phyloP scores from a whole-genome alignment of 2,888 invertebrate genomes.

The Trissoscelio sp. region DNA sequence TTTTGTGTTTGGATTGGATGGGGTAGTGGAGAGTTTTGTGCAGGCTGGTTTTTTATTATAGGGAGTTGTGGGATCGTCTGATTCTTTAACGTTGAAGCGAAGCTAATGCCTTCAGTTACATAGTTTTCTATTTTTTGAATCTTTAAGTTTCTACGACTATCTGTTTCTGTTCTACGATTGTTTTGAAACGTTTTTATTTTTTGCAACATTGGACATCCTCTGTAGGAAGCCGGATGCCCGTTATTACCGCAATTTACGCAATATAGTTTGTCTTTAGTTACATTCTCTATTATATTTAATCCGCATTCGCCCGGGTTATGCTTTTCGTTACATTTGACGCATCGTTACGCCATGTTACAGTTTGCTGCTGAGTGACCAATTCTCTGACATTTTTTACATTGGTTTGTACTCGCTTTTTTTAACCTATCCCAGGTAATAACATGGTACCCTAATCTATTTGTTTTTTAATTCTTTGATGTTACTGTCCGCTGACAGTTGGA shows the following conservation, averaged over 20 bases:
- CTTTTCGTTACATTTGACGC: constrained; percentile 52
- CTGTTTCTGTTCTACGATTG: too few species aligned
- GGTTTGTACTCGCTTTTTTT: constrained; percentile 22
- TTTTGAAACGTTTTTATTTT: too few species aligned
- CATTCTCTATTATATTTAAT: background rate
- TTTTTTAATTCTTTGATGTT: constrained; percentile 17
- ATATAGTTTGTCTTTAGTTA: constrained; percentile 7
- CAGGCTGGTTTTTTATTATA: too few species aligned
- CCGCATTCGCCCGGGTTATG: constrained; percentile 61
- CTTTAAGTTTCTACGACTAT: too few species aligned
- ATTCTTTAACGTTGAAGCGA: too few species aligned
- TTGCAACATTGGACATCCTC: constrained; percentile 59
- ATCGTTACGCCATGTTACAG: constrained; percentile 61
- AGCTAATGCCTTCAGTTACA: too few species aligned
- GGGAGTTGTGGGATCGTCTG: too few species aligned
- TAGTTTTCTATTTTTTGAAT: too few species aligned
- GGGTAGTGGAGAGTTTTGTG: too few species aligned
- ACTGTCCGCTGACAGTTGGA: constrained; percentile 48
- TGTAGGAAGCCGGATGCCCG: constrained; percentile 63
- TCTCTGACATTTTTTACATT: constrained; percentile 62
- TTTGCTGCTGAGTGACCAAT: constrained; percentile 60
- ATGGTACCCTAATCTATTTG: constrained; percentile 58
- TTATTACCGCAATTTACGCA: constrained; percentile 49
- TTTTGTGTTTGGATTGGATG: too few species aligned
- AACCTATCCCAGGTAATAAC: constrained; percentile 58